Percentiles rank a stretch among this genome's conserved stretches.
These are phyloP conservation scores for Oscheius sp. DNA, from an alignment of 2,888 invertebrate species.

Conservation along the genomic window DNA sequence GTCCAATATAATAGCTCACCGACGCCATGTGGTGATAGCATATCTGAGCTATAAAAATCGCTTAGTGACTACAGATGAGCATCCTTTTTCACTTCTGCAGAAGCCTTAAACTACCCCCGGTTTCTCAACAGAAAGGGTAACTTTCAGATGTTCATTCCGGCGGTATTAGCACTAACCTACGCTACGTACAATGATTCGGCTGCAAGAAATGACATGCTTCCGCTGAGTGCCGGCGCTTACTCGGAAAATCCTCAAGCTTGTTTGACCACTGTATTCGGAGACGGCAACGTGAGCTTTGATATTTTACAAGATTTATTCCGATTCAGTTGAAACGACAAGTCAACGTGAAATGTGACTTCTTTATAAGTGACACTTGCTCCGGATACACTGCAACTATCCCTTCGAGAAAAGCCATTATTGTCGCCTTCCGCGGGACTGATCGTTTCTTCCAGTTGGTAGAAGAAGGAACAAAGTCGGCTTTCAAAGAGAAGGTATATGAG, in stretches of 20 bases:
- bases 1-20: slow-evolving; percentile 8
- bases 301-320: not conserved
- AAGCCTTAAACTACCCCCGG: not conserved
- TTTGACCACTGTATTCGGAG: slow-evolving; percentile 45
- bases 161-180: slow-evolving; percentile 7
- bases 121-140: not conserved
- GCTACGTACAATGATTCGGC: slow-evolving; percentile 47
- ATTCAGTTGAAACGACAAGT: slow-evolving; percentile 52
- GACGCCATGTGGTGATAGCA: slow-evolving; percentile 23
- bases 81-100: too few species aligned
- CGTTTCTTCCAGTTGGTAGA: slow-evolving; percentile 55
- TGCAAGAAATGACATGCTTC: slow-evolving; percentile 54
- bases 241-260: slow-evolving; percentile 56
- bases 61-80: too few species aligned
- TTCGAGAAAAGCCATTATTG: slow-evolving; percentile 31
- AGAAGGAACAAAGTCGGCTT: slow-evolving; percentile 56
- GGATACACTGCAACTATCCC: slow-evolving; percentile 56
- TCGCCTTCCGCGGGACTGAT: slow-evolving; percentile 52
- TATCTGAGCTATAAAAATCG: slow-evolving; percentile 22
- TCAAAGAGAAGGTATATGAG: slow-evolving; percentile 40
- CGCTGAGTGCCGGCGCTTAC: slow-evolving; percentile 60
- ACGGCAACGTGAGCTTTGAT: slow-evolving; percentile 11
- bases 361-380: slow-evolving; percentile 55
- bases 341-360: slow-evolving; percentile 49
- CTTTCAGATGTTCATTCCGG: slow-evolving; percentile 20